Base-by-base conservation (phyloP, 2,113 vertebrate genomes). In the Corvus moneduloides region DNA sequence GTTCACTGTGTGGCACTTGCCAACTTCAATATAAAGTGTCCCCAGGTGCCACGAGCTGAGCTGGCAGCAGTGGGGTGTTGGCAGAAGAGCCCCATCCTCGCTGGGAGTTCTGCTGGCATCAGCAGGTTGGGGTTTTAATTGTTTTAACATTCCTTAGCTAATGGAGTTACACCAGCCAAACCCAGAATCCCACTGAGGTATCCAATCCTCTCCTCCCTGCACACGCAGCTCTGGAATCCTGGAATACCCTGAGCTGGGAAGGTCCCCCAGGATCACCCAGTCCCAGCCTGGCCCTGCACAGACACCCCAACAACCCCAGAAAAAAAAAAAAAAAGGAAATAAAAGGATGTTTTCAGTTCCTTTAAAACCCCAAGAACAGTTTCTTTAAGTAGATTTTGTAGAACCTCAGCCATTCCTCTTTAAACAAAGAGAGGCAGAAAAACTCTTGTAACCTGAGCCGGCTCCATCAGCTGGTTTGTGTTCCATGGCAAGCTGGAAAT, bases 61-160 rank as follows among this genome's bases (percentile, higher is more conserved):
- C 80, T 89, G 84, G 78, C 68, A 59, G 23, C 71, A 74, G 22
- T 11, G 52, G 4, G 49, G 26, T 62, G 41, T 14, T 92, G 87
- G 80, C 91, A 89, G 43, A 18, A 14, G 15, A 87, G 49, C 46
- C 62, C 33, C 18, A 37, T 37, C 72, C 43, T 16, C 28, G 43
- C 43, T 87, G 61, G 39, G 55, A 87, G 39, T n/a, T 87, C 48
- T 84, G 73, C 76, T 91, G 89, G 30, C 61, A 75, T 74, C 55
- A 71, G 84, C 56, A 74, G n/a, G 9, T 59, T 64, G 35, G 1
- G 27, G 17, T 26, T 72, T n/a, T 37, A 30, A 39, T 67, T 46
- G 19, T 68, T 76, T 51, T 28, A 24, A 62, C 2, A 0, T 73
- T 86, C 62, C 32, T 84, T 51, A 81, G 64, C 39, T 59, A 32